phyloP scores from a whole-genome alignment of 2,888 invertebrate species.

The Chymomyza amoena region DNA sequence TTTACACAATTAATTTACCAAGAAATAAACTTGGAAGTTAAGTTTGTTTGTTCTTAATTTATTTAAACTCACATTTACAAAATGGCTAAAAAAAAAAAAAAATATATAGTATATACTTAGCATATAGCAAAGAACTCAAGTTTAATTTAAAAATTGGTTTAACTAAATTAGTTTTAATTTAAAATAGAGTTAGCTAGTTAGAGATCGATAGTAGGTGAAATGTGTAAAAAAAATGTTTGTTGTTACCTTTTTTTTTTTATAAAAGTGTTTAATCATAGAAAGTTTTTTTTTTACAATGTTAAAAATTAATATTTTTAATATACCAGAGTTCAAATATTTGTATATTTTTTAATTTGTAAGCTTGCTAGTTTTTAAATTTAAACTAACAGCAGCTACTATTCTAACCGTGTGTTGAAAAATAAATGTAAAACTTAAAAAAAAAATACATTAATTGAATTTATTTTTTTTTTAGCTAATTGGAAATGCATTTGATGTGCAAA shows the following conservation, averaged over 20 bases:
- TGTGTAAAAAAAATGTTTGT: not conserved
- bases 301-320: not conserved
- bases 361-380: too few species aligned
- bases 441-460: not conserved
- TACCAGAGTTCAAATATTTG: not conserved
- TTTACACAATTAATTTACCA: too few species aligned
- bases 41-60: too few species aligned
- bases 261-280: not conserved
- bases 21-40: too few species aligned
- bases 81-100: too few species aligned
- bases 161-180: too few species aligned
- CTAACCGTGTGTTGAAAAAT: not conserved
- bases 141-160: too few species aligned
- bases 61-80: too few species aligned
- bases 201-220: not conserved
- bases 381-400: too few species aligned
- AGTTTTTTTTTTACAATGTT: not conserved
- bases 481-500: too few species aligned
- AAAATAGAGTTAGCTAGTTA: not conserved
- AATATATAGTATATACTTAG: too few species aligned
- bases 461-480: not conserved
- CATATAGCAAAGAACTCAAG: too few species aligned
- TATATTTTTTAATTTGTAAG: not conserved
- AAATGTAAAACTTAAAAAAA: not conserved
- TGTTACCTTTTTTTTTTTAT: not conserved